Evolutionary conservation across 2,797 vertebrate genomes (phyloP).

Genomic region (Gambusia yucatana): DNA sequence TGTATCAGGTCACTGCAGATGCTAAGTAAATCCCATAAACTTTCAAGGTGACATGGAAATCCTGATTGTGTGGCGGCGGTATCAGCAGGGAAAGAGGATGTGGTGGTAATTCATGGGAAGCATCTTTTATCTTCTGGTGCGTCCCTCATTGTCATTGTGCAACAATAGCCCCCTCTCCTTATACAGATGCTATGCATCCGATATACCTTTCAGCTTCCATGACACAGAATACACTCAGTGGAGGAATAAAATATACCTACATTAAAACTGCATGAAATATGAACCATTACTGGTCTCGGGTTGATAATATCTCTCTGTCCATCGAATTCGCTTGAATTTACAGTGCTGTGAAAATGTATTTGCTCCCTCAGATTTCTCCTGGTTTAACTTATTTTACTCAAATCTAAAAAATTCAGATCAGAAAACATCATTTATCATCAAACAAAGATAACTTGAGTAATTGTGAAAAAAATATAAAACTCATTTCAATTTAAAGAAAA

Average conservation of each 20-base stretch:
- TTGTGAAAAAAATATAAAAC: neutral
- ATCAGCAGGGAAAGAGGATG: constrained; percentile 19
- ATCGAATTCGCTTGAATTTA: constrained; percentile 34
- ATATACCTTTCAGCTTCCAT: neutral
- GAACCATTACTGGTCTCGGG: constrained; percentile 10
- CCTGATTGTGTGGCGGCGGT: constrained; percentile 34
- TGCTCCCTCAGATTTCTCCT: neutral
- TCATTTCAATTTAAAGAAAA: neutral
- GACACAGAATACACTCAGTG: constrained; percentile 9
- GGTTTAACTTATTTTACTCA: neutral
- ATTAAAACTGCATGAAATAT: constrained; percentile 21
- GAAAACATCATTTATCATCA: neutral
- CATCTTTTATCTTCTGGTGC: constrained; percentile 54
- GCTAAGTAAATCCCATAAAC: constrained; percentile 51
- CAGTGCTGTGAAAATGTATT: neutral
- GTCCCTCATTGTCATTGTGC: constrained; percentile 26
- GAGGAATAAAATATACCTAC: constrained; percentile 30
- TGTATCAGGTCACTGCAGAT: constrained; percentile 28
- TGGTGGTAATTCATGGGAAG: constrained; percentile 33
- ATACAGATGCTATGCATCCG: neutral
- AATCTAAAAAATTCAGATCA: neutral
- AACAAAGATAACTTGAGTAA: neutral
- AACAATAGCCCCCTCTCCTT: constrained; percentile 10
- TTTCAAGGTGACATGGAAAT: constrained; percentile 68
- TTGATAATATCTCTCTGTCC: constrained; percentile 24